Conservation (phyloP, 2,888 invertebrate species). For the Theodoxus fluviatilis region DNA sequence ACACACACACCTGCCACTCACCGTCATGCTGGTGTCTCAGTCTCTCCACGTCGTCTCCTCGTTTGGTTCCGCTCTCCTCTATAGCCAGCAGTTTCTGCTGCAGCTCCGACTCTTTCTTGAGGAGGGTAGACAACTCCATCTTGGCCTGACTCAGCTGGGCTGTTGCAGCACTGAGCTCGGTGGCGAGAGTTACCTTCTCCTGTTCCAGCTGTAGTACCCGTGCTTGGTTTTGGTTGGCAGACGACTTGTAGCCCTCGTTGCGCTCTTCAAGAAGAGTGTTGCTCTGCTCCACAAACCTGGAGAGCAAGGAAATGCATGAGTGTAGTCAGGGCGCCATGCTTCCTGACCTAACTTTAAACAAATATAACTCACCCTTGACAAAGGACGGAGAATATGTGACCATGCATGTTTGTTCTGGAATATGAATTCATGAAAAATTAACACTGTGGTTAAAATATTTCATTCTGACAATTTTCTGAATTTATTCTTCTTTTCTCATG, state of each 20-base stretch:
- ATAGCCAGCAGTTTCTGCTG: slow-evolving; percentile 49
- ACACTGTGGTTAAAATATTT: not conserved
- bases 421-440: not conserved
- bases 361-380: no score
- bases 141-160: slow-evolving; percentile 56
- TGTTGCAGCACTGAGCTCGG: slow-evolving; percentile 51
- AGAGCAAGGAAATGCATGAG: no score
- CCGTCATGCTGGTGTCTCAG: slow-evolving; percentile 48
- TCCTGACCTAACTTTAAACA: not conserved
- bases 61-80: slow-evolving; percentile 36
- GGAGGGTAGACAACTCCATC: slow-evolving; percentile 49
- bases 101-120: slow-evolving; percentile 56
- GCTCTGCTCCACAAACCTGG: slow-evolving; percentile 62
- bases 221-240: slow-evolving; percentile 57
- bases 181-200: slow-evolving; percentile 58
- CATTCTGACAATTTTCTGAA: not conserved
- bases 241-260: slow-evolving; percentile 57
- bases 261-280: slow-evolving; percentile 61
- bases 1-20: slow-evolving; percentile 26
- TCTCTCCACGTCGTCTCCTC: slow-evolving; percentile 47
- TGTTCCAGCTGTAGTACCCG: slow-evolving; percentile 60
- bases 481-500: not conserved
- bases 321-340: no score
- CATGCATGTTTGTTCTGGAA: not conserved
- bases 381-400: not conserved